phyloP scores from a whole-genome alignment of 2,888 invertebrate species.

The Salpingus planirostris region DNA sequence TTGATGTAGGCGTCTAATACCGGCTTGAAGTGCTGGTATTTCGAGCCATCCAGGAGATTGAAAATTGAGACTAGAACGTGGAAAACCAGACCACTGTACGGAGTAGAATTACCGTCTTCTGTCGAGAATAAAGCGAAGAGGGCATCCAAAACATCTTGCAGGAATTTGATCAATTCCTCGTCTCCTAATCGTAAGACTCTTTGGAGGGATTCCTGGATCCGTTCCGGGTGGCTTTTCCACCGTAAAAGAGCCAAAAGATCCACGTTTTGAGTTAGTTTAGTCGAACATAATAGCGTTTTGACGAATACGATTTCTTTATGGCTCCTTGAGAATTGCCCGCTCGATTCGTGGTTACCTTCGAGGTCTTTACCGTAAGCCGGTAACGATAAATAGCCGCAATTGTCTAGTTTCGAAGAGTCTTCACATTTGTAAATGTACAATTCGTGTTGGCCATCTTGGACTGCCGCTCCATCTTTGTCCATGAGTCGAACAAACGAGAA shows the following conservation, averaged over 20 bases:
- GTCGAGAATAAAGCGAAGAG: slow-evolving; percentile 89
- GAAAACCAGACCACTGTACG: slow-evolving; percentile 85
- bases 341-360: slow-evolving; percentile 49
- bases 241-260: slow-evolving; percentile 82
- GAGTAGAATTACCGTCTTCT: slow-evolving; percentile 83
- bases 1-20: slow-evolving; percentile 91
- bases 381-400: slow-evolving; percentile 54
- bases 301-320: slow-evolving; percentile 78
- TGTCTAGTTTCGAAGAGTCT: slow-evolving; percentile 61
- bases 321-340: slow-evolving; percentile 61
- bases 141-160: slow-evolving; percentile 89
- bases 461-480: slow-evolving; percentile 84
- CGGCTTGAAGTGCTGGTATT: slow-evolving; percentile 90
- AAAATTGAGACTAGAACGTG: slow-evolving; percentile 88
- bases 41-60: slow-evolving; percentile 77
- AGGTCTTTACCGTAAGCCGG: slow-evolving; percentile 57
- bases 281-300: slow-evolving; percentile 81
- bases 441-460: slow-evolving; percentile 81
- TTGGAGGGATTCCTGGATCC: slow-evolving; percentile 76
- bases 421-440: slow-evolving; percentile 92
- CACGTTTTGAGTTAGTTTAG: slow-evolving; percentile 93
- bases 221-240: slow-evolving; percentile 85
- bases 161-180: slow-evolving; percentile 89
- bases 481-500: slow-evolving; percentile 85
- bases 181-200: slow-evolving; percentile 74